Base-by-base conservation (phyloP, 2,113 vertebrate species). In the Sander vitreus region DNA sequence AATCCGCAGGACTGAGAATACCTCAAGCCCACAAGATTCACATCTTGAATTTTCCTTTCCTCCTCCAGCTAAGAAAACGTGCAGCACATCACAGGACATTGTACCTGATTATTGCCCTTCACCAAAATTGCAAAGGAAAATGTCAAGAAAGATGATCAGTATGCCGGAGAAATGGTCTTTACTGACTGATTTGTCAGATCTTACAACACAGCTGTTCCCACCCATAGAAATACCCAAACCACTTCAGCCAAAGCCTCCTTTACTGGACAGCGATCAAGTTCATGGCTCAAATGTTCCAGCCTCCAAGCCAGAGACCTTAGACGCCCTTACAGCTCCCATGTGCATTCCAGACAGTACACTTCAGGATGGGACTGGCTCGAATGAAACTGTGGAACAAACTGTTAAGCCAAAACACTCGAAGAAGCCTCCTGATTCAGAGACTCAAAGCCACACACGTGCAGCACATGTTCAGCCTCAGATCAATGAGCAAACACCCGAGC, bases 11-110 rank as follows among this genome's bases (percentile, higher is more conserved):
- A 63, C 57, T 73, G 86, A 90, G 54, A 86, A 77, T 3, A 15
- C 60, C 2, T 36, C 81, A 6, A 70, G 25, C 21, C 45, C 45
- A n/a, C 86, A 90, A 81, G 87, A 95, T 78, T 66, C 88, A 53
- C 82, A 85, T 62, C 81, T 70, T 19, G 93, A 95, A 76, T 92
- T 86, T 84, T 92, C 95, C 12, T 93, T 94, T 78, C 94, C 95
- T 73, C 94, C 95, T 36, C 95, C 95, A 18, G 94, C 95, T 8
- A 96, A 96, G 80, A 96, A 95, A 89, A 95, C 91, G 8, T 95
- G 93, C 88, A 92, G 93, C 79, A 93, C 87, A 60, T 94, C 95
- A 14, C 93, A 94, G 33, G 93, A 93, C 19, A 70, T 94, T 63
- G 87, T 94, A 5, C 94, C 94, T 0, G 94, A 93, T 62, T 93